Conservation (phyloP, 1,140 invertebrate genomes). For the Cyclargus thomasi region DNA sequence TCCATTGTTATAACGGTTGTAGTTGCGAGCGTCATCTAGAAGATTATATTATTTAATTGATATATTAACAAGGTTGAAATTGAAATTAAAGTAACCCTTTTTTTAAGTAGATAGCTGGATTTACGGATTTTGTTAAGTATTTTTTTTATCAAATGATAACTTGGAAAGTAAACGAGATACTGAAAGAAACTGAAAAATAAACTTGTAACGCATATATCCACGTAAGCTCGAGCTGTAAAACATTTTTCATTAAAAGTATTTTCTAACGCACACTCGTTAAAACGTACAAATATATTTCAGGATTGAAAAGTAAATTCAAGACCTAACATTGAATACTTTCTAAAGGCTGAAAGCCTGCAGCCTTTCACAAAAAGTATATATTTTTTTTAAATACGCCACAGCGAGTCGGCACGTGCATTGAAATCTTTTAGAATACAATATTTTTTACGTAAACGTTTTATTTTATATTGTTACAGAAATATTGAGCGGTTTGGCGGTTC, state of each 20-base stretch:
- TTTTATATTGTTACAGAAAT: background rate
- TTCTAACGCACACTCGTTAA: background rate
- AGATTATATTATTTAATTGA: too few species aligned
- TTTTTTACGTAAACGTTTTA: background rate
- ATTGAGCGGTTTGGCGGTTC: too few species aligned
- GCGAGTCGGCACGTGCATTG: background rate
- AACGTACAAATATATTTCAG: background rate
- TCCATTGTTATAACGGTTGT: too few species aligned
- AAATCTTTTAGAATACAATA: background rate
- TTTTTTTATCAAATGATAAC: too few species aligned
- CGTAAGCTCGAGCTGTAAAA: background rate
- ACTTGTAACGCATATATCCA: background rate
- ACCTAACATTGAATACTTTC: conserved; percentile 1
- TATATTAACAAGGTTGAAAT: too few species aligned
- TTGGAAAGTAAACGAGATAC: background rate
- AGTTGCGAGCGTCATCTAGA: too few species aligned
- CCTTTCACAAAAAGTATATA: background rate
- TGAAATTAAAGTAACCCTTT: too few species aligned
- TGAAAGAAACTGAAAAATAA: background rate
- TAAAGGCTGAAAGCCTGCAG: background rate
- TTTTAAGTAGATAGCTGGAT: too few species aligned
- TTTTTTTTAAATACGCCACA: background rate
- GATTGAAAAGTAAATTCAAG: conserved; percentile 3
- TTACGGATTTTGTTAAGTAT: too few species aligned
- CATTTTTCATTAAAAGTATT: background rate